Percentiles rank a stretch among this genome's conserved stretches.
phyloP scores from a whole-genome alignment of 2,888 invertebrate genomes.

The Teleogryllus oceanicus region DNA sequence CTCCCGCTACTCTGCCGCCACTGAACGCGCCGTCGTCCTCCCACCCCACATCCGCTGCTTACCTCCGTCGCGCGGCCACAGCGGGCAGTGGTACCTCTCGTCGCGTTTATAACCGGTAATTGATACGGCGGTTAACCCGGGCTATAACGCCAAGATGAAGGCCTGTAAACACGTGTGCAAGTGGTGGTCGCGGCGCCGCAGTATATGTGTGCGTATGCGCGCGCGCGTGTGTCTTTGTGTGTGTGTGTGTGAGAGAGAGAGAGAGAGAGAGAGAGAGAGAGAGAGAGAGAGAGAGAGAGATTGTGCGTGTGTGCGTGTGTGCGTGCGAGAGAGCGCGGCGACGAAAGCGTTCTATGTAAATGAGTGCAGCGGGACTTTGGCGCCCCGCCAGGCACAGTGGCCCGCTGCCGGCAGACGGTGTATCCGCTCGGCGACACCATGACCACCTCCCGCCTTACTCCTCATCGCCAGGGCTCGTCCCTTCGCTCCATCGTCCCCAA shows the following conservation, averaged over 20 bases:
- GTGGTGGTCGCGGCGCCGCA: neutral
- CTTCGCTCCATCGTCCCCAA: too few relatives aligned
- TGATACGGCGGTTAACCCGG: neutral
- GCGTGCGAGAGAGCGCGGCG: neutral
- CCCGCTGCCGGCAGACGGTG: neutral
- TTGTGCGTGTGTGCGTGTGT: too few relatives aligned
- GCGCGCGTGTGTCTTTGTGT: too few relatives aligned
- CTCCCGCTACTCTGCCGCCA: too few relatives aligned
- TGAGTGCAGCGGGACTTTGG: neutral
- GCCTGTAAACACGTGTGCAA: neutral
- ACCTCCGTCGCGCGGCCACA: neutral
- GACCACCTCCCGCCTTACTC: neutral
- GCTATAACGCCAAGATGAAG: neutral
- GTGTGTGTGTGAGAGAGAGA: too few relatives aligned
- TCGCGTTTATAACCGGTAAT: neutral
- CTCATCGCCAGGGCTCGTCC: neutral
- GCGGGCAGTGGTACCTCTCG: neutral
- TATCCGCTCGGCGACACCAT: neutral
- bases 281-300: too few relatives aligned
- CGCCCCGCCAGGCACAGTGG: neutral
- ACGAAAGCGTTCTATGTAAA: neutral
- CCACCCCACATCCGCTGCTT: neutral
- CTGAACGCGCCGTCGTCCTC: neutral
- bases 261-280: too few relatives aligned
- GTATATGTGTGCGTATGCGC: neutral